phyloP scores from a whole-genome alignment of 2,797 vertebrate genomes.

The Steatocranus sp. region DNA sequence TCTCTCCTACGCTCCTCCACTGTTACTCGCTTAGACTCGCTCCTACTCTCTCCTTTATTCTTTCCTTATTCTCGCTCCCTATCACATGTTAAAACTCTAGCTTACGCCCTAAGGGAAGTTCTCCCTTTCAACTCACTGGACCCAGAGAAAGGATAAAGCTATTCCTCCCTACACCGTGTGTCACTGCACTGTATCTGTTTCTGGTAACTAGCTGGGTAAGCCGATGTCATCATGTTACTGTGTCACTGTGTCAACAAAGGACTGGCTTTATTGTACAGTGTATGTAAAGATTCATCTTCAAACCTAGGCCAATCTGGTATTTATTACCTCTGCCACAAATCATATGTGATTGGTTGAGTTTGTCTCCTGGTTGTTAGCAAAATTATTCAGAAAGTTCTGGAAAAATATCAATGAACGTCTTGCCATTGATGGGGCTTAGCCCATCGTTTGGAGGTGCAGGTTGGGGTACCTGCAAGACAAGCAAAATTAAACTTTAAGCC shows the following conservation, averaged over 20 bases:
- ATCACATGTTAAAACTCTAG: conserved; percentile 27
- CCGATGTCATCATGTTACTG: conserved; percentile 51
- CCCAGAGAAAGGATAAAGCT: conserved; percentile 38
- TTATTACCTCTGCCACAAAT: background rate
- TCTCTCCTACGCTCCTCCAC: conserved; percentile 58
- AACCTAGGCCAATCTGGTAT: background rate
- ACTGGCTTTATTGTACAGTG: background rate
- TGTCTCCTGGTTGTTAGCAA: background rate
- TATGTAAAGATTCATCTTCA: background rate
- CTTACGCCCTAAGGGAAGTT: conserved; percentile 36
- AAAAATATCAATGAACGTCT: background rate
- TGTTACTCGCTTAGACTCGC: conserved; percentile 44
- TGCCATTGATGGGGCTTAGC: background rate
- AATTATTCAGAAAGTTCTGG: background rate
- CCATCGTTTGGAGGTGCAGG: background rate
- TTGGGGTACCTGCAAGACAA: background rate
- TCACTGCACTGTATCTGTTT: conserved; percentile 29
- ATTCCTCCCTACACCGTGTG: conserved; percentile 11
- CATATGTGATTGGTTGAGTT: background rate
- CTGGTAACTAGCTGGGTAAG: conserved; percentile 18
- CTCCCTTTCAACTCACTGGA: conserved; percentile 44
- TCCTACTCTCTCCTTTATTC: conserved; percentile 46
- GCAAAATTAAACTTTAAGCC: background rate
- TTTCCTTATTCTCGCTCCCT: conserved; percentile 30
- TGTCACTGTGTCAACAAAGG: conserved; percentile 56